Percentiles rank a stretch among this genome's conserved stretches.
Evolutionary conservation across 2,797 vertebrate species (phyloP).

Genomic region (Pipistrellus pygmaeus): DNA sequence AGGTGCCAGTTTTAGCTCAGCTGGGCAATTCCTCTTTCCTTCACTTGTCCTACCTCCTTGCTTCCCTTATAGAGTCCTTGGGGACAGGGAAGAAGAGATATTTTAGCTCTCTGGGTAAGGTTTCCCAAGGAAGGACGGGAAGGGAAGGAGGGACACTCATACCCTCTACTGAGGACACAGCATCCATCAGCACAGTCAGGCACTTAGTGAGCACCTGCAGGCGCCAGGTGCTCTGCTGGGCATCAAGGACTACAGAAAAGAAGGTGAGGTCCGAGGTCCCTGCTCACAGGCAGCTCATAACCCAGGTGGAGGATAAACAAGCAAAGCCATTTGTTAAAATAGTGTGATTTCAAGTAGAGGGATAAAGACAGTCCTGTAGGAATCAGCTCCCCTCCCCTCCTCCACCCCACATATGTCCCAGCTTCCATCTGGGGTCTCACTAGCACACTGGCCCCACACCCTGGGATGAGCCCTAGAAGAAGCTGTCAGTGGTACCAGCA

Average conservation of each 20-base stretch:
- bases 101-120: neutral
- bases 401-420: neutral
- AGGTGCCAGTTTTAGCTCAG: neutral
- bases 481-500: neutral
- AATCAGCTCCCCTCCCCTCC: neutral
- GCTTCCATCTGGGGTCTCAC: neutral
- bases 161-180: neutral
- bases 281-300: neutral
- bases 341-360: accelerated
- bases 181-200: neutral
- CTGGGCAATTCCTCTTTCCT: neutral
- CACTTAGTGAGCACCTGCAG: accelerated
- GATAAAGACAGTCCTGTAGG: accelerated
- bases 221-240: neutral
- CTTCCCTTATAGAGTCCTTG: neutral
- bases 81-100: accelerated
- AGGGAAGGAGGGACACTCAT: too few relatives aligned
- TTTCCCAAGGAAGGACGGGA: too few relatives aligned
- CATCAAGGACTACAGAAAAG: neutral
- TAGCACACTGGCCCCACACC: too few relatives aligned
- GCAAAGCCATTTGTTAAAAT: neutral
- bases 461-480: neutral
- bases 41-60: neutral
- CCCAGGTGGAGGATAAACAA: accelerated
- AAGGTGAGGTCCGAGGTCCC: neutral